Conservation (phyloP, 64 coral and sea anemone genomes). For the Catalaphyllia jardinei region DNA sequence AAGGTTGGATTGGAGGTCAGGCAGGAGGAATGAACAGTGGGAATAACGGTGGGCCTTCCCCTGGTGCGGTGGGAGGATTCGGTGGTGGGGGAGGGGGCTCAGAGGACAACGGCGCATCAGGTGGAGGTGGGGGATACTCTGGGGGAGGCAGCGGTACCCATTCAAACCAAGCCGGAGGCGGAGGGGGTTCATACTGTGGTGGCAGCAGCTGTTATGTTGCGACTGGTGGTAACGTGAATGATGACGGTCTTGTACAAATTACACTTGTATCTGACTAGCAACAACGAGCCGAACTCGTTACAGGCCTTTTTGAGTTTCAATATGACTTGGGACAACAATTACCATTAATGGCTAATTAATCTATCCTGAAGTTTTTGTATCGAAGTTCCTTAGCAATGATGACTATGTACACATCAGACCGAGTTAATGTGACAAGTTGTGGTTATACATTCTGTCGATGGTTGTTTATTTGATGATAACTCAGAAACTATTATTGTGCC, state of each 20-base stretch:
- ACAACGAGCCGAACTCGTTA: no score
- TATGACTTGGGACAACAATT: no score
- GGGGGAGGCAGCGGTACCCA: constrained; percentile 58
- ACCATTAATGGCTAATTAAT: no score
- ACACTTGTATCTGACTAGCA: neutral
- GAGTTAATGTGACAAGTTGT: no score
- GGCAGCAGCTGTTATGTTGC: constrained; percentile 8
- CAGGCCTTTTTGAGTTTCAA: no score
- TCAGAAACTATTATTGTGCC: no score
- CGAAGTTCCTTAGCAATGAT: no score
- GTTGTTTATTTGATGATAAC: no score
- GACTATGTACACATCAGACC: no score
- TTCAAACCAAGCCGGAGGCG: constrained; percentile 24
- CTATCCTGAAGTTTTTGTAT: no score
- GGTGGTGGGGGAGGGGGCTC: constrained; percentile 45
- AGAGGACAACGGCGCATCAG: constrained; percentile 57
- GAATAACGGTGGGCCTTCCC: constrained; percentile 38
- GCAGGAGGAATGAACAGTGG: constrained; percentile 48
- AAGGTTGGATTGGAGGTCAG: constrained; percentile 23
- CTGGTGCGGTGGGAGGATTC: constrained; percentile 45
- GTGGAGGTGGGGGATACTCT: constrained; percentile 60
- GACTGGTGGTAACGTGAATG: constrained; percentile 41
- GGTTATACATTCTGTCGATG: no score
- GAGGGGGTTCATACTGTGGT: constrained; percentile 52
- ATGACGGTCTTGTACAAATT: constrained; percentile 52